These are phyloP conservation scores for Epinotia nisella DNA, from an alignment of 2,888 invertebrate genomes.

Conservation along the genomic window DNA sequence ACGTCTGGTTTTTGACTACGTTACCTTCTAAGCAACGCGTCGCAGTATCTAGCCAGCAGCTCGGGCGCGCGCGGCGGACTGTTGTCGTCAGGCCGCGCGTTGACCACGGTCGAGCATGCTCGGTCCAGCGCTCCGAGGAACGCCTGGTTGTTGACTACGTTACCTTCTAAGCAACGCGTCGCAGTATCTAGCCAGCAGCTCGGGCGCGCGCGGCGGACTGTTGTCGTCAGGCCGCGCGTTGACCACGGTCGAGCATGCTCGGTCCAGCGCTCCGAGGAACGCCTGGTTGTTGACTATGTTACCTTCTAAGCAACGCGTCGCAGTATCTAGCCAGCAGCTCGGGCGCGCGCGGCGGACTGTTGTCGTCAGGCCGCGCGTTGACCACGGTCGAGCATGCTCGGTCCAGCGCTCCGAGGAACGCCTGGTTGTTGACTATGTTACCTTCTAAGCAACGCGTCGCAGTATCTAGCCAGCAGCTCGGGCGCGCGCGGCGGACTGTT, in stretches of 20 bases:
- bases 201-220: constrained; percentile 91
- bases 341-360: constrained; percentile 90
- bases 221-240: too few relatives aligned
- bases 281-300: background rate
- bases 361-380: constrained; percentile 84
- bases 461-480: constrained; percentile 87
- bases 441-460: constrained; percentile 67
- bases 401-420: constrained; percentile 96
- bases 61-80: constrained; percentile 93
- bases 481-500: constrained; percentile 90
- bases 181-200: constrained; percentile 86
- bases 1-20: background rate
- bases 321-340: constrained; percentile 87
- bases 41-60: constrained; percentile 84
- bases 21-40: constrained; percentile 62
- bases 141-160: constrained; percentile 91
- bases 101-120: constrained; percentile 96
- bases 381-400: constrained; percentile 95
- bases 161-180: constrained; percentile 64
- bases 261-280: constrained; percentile 15
- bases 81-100: constrained; percentile 79
- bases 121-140: constrained; percentile 96
- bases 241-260: too few relatives aligned
- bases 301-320: constrained; percentile 65
- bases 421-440: constrained; percentile 87